These are phyloP conservation scores for Pectinophora gossypiella DNA, from an alignment of 1,140 invertebrate species.

Conservation along the genomic window DNA sequence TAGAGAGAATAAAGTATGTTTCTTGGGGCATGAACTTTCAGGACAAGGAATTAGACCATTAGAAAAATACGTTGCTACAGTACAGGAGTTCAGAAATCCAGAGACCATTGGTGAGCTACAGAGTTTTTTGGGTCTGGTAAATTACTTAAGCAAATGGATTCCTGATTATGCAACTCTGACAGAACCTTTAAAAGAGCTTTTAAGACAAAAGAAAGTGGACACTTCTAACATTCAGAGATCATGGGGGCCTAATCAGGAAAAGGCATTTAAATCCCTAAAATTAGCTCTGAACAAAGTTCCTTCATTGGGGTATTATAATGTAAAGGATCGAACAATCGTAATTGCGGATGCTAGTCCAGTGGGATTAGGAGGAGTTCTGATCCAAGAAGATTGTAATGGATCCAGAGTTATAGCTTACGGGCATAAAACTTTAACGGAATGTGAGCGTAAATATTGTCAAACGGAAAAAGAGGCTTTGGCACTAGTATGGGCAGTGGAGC, in stretches of 20 bases:
- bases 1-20: not conserved
- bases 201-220: not conserved
- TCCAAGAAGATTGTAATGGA: not conserved
- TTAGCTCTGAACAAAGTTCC: not conserved
- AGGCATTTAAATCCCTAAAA: not conserved
- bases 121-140: slow-evolving; percentile 7
- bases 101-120: slow-evolving; percentile 2
- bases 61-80: not conserved
- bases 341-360: not conserved
- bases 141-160: not conserved
- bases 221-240: not conserved
- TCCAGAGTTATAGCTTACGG: not conserved
- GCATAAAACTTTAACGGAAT: not conserved
- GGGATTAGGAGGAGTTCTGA: slow-evolving; percentile 1
- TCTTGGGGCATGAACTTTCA: slow-evolving; percentile 3
- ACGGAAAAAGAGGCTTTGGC: slow-evolving; percentile 55
- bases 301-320: slow-evolving; percentile 3
- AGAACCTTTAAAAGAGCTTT: not conserved
- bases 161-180: not conserved
- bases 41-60: not conserved
- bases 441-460: slow-evolving; percentile 54
- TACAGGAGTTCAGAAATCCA: slow-evolving; percentile 1
- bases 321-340: not conserved
- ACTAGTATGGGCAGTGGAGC: slow-evolving; percentile 12
- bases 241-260: not conserved